Base-by-base conservation (phyloP, 2,797 vertebrate genomes). In the Sphaeramia orbicularis region DNA sequence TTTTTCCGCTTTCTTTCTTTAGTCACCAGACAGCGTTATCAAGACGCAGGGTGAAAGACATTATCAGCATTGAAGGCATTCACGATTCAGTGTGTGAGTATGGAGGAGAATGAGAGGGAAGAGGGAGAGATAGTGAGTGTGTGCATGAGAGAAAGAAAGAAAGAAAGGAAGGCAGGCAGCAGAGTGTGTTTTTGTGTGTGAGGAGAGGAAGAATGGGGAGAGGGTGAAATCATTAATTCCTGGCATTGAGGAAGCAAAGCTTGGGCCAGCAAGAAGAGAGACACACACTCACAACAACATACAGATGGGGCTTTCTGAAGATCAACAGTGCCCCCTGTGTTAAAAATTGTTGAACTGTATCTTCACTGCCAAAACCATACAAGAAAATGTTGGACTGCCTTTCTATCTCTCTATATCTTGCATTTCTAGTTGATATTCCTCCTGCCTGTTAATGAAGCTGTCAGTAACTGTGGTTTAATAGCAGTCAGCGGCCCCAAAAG, bases 281-380 rank as follows among this genome's bases (percentile, higher is more conserved):
- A 24, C 27, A 40, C 7, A 35, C 8, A 24, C 6, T 53, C 18
- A 55, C 21, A 42, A 16, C 15, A 30, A 8, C 15, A 44, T 27
- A 63, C 49, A 49, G 9, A 18, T 0, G 21, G 27, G 16, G 0
- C 13, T 21, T 75, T 24, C 11, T 61, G n/a, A 48, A 79, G 82
- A 66, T 21, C 78, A 81, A 87, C 78, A 91, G 86, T 68, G 83
- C 78, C 87, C 82, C 78, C 89, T 89, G 43, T 83, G 70, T 24
- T 72, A 45, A 49, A 35, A 40, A 38, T 14, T 2, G 9, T 4
- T 24, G 13, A 81, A 69, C 9, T 82, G 36, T 2, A 58, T 47
- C 19, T 42, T 15, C 6, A 14, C 4, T 36, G 45, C 49, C 14
- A n/a, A 55, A 30, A 27, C 11, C 30, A 50, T 51, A 40, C 13